Percentiles rank a stretch among this genome's conserved stretches.
These are phyloP conservation scores for Rhyzopertha dominica DNA, from an alignment of 1,140 invertebrate species.

Conservation along the genomic window DNA sequence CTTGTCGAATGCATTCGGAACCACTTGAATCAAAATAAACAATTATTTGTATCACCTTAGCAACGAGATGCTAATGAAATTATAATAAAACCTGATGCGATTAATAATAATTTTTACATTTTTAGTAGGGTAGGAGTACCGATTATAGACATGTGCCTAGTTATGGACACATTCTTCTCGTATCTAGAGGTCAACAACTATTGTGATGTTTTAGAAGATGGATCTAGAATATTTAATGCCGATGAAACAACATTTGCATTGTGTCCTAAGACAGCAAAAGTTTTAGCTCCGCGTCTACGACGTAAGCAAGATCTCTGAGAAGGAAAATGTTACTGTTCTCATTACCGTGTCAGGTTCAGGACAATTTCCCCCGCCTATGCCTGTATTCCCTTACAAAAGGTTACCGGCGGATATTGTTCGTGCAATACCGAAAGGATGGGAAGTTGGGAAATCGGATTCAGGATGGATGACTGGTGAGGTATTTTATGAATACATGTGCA, in stretches of 20 bases:
- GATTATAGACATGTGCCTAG: no score
- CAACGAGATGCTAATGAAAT: no score
- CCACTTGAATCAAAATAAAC: no score
- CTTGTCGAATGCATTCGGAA: no score
- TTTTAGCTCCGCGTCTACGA: conserved; percentile 31
- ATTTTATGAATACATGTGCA: conserved; percentile 43
- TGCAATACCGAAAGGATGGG: conserved; percentile 37
- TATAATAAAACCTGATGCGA: no score
- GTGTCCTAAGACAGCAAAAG: conserved; percentile 27
- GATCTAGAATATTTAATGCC: conserved; percentile 33
- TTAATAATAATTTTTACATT: no score
- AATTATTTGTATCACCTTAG: no score
- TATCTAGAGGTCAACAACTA: conserved; percentile 30
- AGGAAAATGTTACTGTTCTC: conserved; percentile 32
- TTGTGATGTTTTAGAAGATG: conserved; percentile 30
- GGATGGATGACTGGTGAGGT: conserved; percentile 43
- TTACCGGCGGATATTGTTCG: conserved; percentile 26
- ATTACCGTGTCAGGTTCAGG: conserved; percentile 26
- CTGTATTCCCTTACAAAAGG: conserved; percentile 31
- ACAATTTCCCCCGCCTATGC: conserved; percentile 23
- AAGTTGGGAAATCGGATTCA: conserved; percentile 32
- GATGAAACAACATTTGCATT: conserved; percentile 39
- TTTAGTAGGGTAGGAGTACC: no score
- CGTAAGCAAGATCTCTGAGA: conserved; percentile 25
- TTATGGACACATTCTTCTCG: no score